Percentiles rank a stretch among this genome's conserved stretches.
Evolutionary conservation across 2,113 vertebrate genomes (phyloP).

Genomic region (Pituophis catenifer): DNA sequence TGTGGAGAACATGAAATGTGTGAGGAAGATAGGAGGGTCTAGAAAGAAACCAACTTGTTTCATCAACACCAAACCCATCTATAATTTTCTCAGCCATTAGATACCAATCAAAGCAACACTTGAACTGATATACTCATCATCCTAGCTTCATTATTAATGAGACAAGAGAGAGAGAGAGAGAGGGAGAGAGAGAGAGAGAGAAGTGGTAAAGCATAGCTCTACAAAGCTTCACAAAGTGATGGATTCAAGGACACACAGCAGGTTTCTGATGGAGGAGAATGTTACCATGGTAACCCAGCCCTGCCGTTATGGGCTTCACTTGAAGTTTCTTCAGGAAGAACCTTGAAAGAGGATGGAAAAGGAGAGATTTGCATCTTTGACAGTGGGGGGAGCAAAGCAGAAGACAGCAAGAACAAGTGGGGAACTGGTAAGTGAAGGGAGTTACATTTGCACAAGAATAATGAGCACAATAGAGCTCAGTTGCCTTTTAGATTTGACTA

Average conservation of each 20-base stretch:
- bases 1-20: background rate
- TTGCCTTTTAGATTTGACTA: background rate
- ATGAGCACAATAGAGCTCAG: background rate
- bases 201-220: conserved; percentile 22
- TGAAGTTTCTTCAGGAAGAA: conserved; percentile 72
- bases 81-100: background rate
- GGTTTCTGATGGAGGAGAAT: conserved; percentile 66
- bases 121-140: background rate
- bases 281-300: conserved; percentile 85
- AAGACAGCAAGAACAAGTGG: conserved; percentile 1
- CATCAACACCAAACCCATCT: background rate
- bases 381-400: background rate
- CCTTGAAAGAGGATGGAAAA: conserved; percentile 86
- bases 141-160: conserved; percentile 62
- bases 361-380: conserved; percentile 63
- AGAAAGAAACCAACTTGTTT: background rate
- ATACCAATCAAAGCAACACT: background rate
- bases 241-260: conserved; percentile 69
- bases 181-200: conserved; percentile 4
- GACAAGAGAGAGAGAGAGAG: conserved; percentile 31
- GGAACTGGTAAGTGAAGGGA: background rate
- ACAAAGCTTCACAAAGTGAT: conserved; percentile 68
- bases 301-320: conserved; percentile 72
- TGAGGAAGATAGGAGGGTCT: background rate
- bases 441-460: background rate